phyloP scores from a whole-genome alignment of 2,113 vertebrate genomes.

The Andinoacara biseriatus region DNA sequence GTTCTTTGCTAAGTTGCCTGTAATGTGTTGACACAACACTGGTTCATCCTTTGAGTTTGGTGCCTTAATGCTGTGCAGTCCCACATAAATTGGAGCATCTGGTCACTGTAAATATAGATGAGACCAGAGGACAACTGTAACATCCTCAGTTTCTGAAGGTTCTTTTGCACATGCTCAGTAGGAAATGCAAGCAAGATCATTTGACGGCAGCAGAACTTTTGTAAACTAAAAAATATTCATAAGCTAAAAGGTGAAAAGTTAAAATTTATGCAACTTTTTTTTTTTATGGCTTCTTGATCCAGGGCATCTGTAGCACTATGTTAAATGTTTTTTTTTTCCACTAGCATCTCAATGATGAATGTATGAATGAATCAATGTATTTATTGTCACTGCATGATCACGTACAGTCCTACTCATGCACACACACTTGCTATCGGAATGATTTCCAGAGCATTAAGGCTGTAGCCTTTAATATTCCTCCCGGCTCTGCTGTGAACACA shows the following conservation, averaged over 20 bases:
- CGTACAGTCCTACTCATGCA: no score
- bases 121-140: neutral
- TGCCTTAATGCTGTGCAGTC: neutral
- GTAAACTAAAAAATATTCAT: neutral
- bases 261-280: neutral
- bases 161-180: neutral
- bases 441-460: no score
- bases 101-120: neutral
- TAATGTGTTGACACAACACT: neutral
- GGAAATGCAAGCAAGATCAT: no score
- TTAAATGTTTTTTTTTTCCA: no score
- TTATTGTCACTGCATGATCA: no score
- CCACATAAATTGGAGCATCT: neutral
- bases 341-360: no score
- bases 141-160: neutral
- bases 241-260: neutral
- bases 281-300: neutral
- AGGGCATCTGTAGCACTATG: no score
- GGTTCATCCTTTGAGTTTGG: neutral
- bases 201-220: no score
- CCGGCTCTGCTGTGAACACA: no score
- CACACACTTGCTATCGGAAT: no score
- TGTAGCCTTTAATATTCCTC: no score
- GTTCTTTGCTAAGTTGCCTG: neutral
- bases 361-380: no score